phyloP scores from a whole-genome alignment of 2,888 invertebrate genomes.

The Listrodromus nycthemerus region DNA sequence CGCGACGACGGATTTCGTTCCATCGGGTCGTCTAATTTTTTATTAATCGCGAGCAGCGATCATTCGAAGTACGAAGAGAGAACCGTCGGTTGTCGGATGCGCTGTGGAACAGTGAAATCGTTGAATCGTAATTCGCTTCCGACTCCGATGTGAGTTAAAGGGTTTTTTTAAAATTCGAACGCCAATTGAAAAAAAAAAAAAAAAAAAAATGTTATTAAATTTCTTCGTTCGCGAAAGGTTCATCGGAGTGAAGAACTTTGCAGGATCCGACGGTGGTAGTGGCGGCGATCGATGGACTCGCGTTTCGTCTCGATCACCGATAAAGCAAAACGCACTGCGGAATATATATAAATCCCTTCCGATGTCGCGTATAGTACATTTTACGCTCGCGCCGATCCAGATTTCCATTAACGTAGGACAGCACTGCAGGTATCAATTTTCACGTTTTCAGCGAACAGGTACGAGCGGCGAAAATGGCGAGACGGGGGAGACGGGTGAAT shows the following conservation, averaged over 20 bases:
- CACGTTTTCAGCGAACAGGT: constrained; percentile 49
- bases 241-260: no score
- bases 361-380: constrained; percentile 38
- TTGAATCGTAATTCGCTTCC: not conserved
- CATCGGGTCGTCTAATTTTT: not conserved
- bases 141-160: no score
- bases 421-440: constrained; percentile 71
- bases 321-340: constrained; percentile 18
- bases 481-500: constrained; percentile 13
- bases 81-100: not conserved
- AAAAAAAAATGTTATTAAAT: no score
- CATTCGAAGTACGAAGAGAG: not conserved
- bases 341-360: constrained; percentile 25
- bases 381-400: constrained; percentile 43
- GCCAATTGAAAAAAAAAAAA: not conserved
- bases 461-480: constrained; percentile 40
- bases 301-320: constrained; percentile 29
- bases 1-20: not conserved
- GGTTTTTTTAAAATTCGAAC: no score
- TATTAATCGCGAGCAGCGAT: not conserved
- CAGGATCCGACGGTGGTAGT: no score
- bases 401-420: constrained; percentile 70
- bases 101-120: no score
- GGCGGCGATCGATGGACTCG: not conserved
- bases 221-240: no score